phyloP scores from a whole-genome alignment of 2,113 vertebrate genomes.

The Ageneiosus marmoratus region DNA sequence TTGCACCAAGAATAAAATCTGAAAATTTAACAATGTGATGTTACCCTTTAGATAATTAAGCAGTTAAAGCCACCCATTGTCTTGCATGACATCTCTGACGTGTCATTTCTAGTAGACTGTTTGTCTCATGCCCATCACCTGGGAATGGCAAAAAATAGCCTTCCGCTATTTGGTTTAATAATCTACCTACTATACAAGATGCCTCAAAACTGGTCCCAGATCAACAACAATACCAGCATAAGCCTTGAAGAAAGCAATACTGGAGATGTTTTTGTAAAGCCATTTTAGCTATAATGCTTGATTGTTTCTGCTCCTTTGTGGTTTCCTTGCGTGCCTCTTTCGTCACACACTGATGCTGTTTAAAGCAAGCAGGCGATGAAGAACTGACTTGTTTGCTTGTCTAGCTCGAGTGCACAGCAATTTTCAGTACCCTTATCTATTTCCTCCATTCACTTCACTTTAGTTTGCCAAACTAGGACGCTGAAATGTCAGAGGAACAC shows the following conservation, averaged over 20 bases:
- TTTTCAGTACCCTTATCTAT: conserved; percentile 45
- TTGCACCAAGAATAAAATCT: background rate
- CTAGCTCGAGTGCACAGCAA: conserved; percentile 7
- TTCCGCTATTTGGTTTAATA: background rate
- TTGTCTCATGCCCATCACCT: background rate
- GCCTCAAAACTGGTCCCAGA: conserved; percentile 17
- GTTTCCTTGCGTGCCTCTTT: conserved; percentile 22
- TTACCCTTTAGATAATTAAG: background rate
- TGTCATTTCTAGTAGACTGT: background rate
- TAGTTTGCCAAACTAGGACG: conserved; percentile 12
- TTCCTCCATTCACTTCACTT: conserved; percentile 44
- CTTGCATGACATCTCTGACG: background rate
- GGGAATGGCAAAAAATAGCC: background rate
- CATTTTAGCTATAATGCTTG: conserved; percentile 23
- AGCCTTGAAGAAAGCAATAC: background rate
- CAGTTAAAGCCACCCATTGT: background rate
- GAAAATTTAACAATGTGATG: background rate
- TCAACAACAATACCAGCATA: background rate
- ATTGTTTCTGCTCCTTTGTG: conserved; percentile 25
- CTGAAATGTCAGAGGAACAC: conserved; percentile 9
- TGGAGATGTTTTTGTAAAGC: background rate
- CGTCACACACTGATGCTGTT: conserved; percentile 1
- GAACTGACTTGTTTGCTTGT: conserved; percentile 19
- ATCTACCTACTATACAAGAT: background rate
- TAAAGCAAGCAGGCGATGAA: conserved; percentile 9